A percentile compares a stretch with the other conserved stretches of the same genome.
Conservation (phyloP, 1,140 invertebrate species). For the Anastrepha obliqua region DNA sequence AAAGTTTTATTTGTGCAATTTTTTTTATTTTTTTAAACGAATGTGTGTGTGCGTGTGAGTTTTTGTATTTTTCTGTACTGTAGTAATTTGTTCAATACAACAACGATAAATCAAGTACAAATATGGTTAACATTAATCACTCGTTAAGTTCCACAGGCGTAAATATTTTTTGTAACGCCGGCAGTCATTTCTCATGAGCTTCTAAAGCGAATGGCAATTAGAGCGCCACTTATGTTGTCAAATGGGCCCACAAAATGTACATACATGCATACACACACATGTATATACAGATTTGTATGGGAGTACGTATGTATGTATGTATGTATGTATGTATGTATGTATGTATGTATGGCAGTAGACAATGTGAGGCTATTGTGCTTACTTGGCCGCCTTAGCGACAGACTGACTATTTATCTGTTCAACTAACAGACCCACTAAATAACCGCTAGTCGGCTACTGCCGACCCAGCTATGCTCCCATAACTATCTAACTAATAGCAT, state of each 20-base stretch:
- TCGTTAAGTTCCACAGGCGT: background rate
- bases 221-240: constrained; percentile 47
- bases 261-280: background rate
- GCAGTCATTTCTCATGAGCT: constrained; percentile 40
- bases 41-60: too few relatives aligned
- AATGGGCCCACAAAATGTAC: background rate
- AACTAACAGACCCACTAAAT: constrained; percentile 31
- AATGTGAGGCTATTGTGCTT: background rate
- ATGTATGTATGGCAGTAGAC: background rate
- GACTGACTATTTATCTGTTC: background rate
- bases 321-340: background rate
- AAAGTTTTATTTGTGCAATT: too few relatives aligned
- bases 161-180: constrained; percentile 17
- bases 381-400: background rate
- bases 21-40: too few relatives aligned
- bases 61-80: too few relatives aligned
- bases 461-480: background rate
- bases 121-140: background rate
- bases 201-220: constrained; percentile 39
- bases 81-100: background rate
- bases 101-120: constrained; percentile 13
- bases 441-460: constrained; percentile 24
- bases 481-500: background rate
- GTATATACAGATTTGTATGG: too few relatives aligned
- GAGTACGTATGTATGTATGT: too few relatives aligned